phyloP scores from a whole-genome alignment of 92 coral and sea anemone species.

The Actinostola sp. region DNA sequence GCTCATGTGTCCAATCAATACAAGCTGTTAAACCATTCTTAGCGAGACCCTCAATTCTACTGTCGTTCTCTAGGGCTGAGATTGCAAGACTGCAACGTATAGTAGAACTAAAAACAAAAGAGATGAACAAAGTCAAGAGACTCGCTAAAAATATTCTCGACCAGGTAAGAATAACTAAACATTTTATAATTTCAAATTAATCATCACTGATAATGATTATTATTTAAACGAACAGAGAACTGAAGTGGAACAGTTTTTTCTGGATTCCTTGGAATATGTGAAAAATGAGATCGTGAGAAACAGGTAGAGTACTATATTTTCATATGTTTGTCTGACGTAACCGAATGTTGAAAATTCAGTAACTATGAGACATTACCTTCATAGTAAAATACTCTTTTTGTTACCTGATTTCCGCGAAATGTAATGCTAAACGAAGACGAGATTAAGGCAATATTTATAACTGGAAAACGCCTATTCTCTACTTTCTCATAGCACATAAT shows the following conservation, averaged over 20 bases:
- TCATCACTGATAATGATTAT: background rate
- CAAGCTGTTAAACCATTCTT: too few relatives aligned
- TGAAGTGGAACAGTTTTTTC: constrained; percentile 93
- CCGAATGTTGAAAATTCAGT: background rate
- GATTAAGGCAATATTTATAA: too few relatives aligned
- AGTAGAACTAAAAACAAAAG: constrained; percentile 86
- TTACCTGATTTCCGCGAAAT: too few relatives aligned
- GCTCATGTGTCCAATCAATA: too few relatives aligned
- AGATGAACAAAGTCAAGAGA: constrained; percentile 94
- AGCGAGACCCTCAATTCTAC: background rate
- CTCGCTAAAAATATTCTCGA: constrained; percentile 94
- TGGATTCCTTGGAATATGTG: constrained; percentile 94
- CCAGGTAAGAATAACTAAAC: constrained; percentile 59
- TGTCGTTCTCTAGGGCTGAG: constrained; percentile 74
- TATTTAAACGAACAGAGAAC: constrained; percentile 61
- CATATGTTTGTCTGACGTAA: too few relatives aligned
- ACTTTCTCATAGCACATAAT: too few relatives aligned
- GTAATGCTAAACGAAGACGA: too few relatives aligned
- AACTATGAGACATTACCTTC: background rate
- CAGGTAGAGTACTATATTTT: too few relatives aligned
- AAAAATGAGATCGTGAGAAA: constrained; percentile 90
- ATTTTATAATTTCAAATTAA: background rate
- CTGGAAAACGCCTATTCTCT: too few relatives aligned
- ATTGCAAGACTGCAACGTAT: constrained; percentile 81
- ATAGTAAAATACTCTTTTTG: background rate